A percentile compares a stretch with the other conserved stretches of the same genome.
Evolutionary conservation across 2,797 vertebrate species (phyloP).

Genomic region (Danio kyathit): DNA sequence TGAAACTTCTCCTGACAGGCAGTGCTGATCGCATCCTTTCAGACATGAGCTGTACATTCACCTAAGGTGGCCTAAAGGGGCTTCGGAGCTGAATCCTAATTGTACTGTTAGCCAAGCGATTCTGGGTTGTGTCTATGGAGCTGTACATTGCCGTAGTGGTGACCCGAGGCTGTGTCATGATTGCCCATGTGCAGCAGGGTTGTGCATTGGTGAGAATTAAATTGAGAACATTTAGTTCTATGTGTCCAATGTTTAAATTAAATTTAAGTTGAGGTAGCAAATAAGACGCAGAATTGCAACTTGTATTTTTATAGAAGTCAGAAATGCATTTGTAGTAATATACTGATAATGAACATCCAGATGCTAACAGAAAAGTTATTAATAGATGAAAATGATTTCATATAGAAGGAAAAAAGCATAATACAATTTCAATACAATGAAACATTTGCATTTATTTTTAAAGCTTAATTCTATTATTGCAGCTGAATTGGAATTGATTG

Average conservation of each 20-base stretch:
- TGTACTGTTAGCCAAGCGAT: slow-evolving; percentile 22
- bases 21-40: slow-evolving; percentile 51
- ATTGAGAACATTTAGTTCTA: not conserved
- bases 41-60: slow-evolving; percentile 29
- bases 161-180: slow-evolving; percentile 20
- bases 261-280: not conserved
- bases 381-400: too few species aligned
- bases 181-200: slow-evolving; percentile 19
- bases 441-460: too few species aligned
- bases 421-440: too few species aligned
- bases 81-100: slow-evolving; percentile 39
- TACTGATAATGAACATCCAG: too few species aligned
- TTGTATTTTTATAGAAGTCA: not conserved
- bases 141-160: slow-evolving; percentile 2
- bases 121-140: slow-evolving; percentile 12
- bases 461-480: too few species aligned
- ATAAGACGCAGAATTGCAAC: not conserved
- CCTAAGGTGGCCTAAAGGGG: slow-evolving; percentile 35
- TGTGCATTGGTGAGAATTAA: not conserved
- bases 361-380: too few species aligned
- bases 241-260: not conserved
- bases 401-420: too few species aligned
- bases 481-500: not conserved
- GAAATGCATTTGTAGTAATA: too few species aligned
- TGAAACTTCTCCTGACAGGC: slow-evolving; percentile 52